Conservation (phyloP, 2,888 invertebrate genomes). For the Andrena haemorrhoa region DNA sequence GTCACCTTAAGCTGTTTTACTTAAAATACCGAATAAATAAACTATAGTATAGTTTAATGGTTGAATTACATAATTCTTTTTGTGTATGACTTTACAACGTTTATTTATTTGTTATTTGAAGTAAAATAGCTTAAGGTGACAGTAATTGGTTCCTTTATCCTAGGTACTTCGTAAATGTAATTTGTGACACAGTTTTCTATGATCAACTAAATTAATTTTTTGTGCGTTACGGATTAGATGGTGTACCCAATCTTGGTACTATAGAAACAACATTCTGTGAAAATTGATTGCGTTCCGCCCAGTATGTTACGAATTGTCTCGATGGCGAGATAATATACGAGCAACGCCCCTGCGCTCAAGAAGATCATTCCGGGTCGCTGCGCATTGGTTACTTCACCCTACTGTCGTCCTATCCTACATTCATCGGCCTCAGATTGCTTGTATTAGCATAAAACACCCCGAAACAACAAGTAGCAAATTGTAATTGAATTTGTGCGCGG, state of each 20-base stretch:
- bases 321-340: conserved; percentile 68
- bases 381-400: conserved; percentile 66
- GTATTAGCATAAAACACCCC: conserved; percentile 69
- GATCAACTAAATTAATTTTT: neutral
- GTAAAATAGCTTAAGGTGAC: too few relatives aligned
- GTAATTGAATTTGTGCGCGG: conserved; percentile 54
- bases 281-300: conserved; percentile 70
- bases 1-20: too few relatives aligned
- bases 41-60: too few relatives aligned
- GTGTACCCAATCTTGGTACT: neutral
- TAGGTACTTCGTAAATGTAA: too few relatives aligned
- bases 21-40: too few relatives aligned
- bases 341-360: conserved; percentile 69
- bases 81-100: too few relatives aligned
- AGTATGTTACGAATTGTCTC: conserved; percentile 65
- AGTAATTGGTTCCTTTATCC: too few relatives aligned
- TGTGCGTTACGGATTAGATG: neutral
- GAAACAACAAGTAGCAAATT: conserved; percentile 64
- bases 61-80: too few relatives aligned
- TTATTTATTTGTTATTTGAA: too few relatives aligned
- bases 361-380: conserved; percentile 75
- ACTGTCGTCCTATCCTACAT: conserved; percentile 55
- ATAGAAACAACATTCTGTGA: conserved; percentile 37
- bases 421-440: conserved; percentile 70
- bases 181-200: neutral